Conservation (phyloP, 1,140 invertebrate genomes). For the Psilanteris sp. region DNA sequence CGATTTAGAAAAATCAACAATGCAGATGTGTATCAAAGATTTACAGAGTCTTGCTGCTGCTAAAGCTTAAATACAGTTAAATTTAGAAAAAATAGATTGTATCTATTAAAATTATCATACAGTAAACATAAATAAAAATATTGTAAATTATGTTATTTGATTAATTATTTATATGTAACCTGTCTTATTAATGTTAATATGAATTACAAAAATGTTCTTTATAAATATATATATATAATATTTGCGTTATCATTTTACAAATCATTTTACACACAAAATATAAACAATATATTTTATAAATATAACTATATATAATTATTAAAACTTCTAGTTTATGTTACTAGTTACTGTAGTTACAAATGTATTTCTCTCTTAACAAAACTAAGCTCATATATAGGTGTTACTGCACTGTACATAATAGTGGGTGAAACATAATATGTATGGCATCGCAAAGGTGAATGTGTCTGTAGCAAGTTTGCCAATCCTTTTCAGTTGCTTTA, state of each 20-base stretch:
- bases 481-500: constrained; percentile 48
- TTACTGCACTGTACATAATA: constrained; percentile 46
- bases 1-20: constrained; percentile 93
- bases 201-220: too few species aligned
- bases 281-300: too few species aligned
- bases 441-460: constrained; percentile 55
- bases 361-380: too few species aligned
- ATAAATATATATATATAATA: too few species aligned
- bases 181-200: too few species aligned
- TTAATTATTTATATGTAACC: constrained; percentile 14
- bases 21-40: constrained; percentile 93
- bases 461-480: constrained; percentile 36
- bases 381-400: constrained; percentile 47
- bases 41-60: constrained; percentile 86
- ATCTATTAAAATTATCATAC: constrained; percentile 14
- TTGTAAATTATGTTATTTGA: constrained; percentile 13
- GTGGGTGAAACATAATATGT: constrained; percentile 60
- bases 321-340: too few species aligned
- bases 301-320: too few species aligned
- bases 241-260: too few species aligned
- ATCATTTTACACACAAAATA: too few species aligned
- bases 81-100: constrained; percentile 56
- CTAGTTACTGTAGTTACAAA: too few species aligned
- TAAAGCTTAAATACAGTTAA: constrained; percentile 73
- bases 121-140: constrained; percentile 12